Conservation (phyloP, 2,888 invertebrate species). For the Cosmia pyralina region DNA sequence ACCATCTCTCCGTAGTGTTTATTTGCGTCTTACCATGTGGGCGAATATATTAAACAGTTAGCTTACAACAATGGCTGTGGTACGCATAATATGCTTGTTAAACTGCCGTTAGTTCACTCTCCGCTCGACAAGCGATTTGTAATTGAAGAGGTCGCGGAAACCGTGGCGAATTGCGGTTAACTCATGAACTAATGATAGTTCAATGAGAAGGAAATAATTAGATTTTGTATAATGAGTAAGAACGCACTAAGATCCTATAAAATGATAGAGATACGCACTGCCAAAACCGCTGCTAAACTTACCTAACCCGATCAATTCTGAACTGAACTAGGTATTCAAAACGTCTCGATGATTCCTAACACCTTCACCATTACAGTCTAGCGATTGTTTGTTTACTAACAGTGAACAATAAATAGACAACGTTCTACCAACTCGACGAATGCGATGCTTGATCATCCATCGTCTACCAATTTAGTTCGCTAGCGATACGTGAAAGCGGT, state of each 20-base stretch:
- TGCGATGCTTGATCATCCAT: slow-evolving; percentile 31
- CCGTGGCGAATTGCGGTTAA: slow-evolving; percentile 45
- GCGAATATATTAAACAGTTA: slow-evolving; percentile 67
- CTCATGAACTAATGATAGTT: slow-evolving; percentile 25
- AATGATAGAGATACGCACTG: not conserved
- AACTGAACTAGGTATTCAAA: not conserved
- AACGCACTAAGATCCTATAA: not conserved
- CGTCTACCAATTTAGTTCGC: slow-evolving; percentile 23
- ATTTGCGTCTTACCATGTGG: slow-evolving; percentile 51
- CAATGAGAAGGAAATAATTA: slow-evolving; percentile 39
- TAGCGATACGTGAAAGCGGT: slow-evolving; percentile 45
- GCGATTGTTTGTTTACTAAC: slow-evolving; percentile 18
- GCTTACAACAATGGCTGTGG: slow-evolving; percentile 63
- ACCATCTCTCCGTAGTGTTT: slow-evolving; percentile 13
- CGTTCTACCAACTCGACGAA: slow-evolving; percentile 13
- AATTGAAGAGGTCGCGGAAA: slow-evolving; percentile 61
- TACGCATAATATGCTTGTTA: slow-evolving; percentile 59
- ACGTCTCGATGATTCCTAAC: slow-evolving; percentile 10
- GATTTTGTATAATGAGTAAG: slow-evolving; percentile 7
- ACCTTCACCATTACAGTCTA: slow-evolving; percentile 1
- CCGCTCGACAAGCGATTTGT: slow-evolving; percentile 58
- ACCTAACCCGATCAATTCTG: not conserved
- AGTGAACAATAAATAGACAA: slow-evolving; percentile 26
- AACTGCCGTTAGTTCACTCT: slow-evolving; percentile 64
- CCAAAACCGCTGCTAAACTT: not conserved